Evolutionary conservation across 1,140 invertebrate genomes (phyloP).

Genomic region (Zaprionus tsacasi): DNA sequence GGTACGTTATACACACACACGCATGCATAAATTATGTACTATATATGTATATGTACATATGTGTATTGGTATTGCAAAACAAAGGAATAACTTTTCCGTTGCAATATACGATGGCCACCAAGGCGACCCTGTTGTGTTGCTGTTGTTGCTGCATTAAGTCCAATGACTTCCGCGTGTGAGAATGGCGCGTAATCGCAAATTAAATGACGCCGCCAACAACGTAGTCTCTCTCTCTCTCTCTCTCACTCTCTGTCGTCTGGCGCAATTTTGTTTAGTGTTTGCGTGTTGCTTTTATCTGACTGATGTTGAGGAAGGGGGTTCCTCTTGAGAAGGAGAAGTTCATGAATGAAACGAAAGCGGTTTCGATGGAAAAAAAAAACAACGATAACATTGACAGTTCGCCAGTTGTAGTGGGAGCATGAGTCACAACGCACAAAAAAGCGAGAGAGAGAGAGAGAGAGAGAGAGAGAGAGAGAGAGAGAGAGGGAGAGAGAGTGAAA

Average conservation of each 20-base stretch:
- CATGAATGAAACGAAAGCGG: conserved; percentile 5
- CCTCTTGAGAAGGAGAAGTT: not conserved
- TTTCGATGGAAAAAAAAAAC: not conserved
- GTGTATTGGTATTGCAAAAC: conserved; percentile 41
- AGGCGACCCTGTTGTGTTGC: conserved; percentile 45
- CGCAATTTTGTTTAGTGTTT: conserved; percentile 40
- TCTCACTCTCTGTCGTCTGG: conserved; percentile 12
- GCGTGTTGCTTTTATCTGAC: conserved; percentile 53
- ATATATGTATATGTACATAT: too few relatives aligned
- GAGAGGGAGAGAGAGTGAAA: not conserved
- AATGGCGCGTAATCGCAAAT: conserved; percentile 52
- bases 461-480: not conserved
- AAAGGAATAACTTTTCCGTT: conserved; percentile 66
- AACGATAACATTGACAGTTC: not conserved
- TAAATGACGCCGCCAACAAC: conserved; percentile 24
- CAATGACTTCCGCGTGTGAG: conserved; percentile 65
- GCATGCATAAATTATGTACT: conserved; percentile 15
- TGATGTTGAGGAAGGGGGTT: not conserved
- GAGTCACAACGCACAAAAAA: not conserved
- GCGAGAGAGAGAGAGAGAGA: not conserved
- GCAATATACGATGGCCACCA: conserved; percentile 59
- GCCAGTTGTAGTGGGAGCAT: not conserved
- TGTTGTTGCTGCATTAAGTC: conserved; percentile 50
- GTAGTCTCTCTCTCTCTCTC: not conserved
- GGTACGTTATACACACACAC: not conserved